Conservation (phyloP, 1,140 invertebrate genomes). For the Dryas iulia region DNA sequence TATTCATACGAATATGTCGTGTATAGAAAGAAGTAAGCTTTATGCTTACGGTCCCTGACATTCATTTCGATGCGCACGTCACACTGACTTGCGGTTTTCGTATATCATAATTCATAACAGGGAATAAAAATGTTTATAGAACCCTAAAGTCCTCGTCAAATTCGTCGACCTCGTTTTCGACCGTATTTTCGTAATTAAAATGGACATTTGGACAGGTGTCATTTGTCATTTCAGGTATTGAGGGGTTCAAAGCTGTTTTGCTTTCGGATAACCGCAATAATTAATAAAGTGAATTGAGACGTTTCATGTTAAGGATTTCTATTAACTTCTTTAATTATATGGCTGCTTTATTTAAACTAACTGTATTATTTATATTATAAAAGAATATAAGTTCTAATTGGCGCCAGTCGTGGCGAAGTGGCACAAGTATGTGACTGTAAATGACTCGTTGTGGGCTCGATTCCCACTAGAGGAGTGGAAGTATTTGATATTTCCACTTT, state of each 20-base stretch:
- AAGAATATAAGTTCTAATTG: no score
- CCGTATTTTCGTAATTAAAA: constrained; percentile 43
- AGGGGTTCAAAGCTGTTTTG: background rate
- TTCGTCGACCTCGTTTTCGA: constrained; percentile 30
- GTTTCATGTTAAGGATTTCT: background rate
- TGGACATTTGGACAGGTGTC: constrained; percentile 31
- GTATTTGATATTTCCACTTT: no score
- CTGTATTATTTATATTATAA: no score
- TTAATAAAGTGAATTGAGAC: background rate
- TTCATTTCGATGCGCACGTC: constrained; percentile 2
- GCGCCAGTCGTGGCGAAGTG: no score
- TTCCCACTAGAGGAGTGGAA: no score
- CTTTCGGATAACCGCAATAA: background rate
- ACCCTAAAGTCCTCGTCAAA: constrained; percentile 31
- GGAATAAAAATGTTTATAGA: constrained; percentile 45
- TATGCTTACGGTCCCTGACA: background rate
- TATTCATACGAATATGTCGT: background rate
- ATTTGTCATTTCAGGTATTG: constrained; percentile 27
- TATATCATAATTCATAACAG: constrained; percentile 20
- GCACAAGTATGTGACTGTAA: no score
- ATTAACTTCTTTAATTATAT: background rate
- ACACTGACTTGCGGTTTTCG: background rate
- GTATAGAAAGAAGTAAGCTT: background rate
- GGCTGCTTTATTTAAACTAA: background rate
- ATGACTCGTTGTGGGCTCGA: no score